Base-by-base conservation (phyloP, 2,888 invertebrate species). In the Pharmacophagus antenor region DNA sequence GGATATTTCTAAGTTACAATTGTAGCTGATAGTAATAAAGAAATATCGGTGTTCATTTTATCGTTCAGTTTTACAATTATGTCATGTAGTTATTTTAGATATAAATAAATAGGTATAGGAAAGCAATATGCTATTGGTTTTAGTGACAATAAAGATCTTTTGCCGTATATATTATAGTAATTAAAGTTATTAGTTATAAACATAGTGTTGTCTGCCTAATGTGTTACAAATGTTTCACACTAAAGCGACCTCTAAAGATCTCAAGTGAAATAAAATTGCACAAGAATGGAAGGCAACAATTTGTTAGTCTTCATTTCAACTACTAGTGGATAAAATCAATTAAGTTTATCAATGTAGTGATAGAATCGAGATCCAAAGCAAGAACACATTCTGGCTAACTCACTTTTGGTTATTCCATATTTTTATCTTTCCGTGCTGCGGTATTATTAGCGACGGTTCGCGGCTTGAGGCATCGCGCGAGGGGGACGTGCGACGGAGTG, bases 371-470 rank as follows among this genome's bases (percentile, higher is more conserved):
- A 72, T 70, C 65, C 71, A 71, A 74, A 76, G 76, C 84, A 78
- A 82, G 80, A 80, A 84, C 85, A 87, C 80, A 83, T 85, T 81
- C 76, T 79, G 76, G 78, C 76, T 81, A 84, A 84, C 84, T 82
- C 89, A 89, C 88, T 88, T 85, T 84, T 83, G 84, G 85, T 85
- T 85, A 86, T 88, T 87, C 82, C 87, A 85, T 87, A 86, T 88
- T 88, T 88, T 88, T 87, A 86, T 87, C 88, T 86, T 75, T 77
- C 76, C 77, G 80, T 81, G 83, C 79, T 79, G 84, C 82, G 85
- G 84, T 86, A 83, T 85, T 86, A 86, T 85, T 86, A 87, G 70
- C 71, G 68, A 64, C 63, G 67, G 66, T 68, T 70, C 67, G 67
- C 63, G 64, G 63, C 65, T 62, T 58, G 61, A 54, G 65, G 59